Evolutionary conservation across 2,888 invertebrate species (phyloP).

Genomic region (Branchellion lobata): DNA sequence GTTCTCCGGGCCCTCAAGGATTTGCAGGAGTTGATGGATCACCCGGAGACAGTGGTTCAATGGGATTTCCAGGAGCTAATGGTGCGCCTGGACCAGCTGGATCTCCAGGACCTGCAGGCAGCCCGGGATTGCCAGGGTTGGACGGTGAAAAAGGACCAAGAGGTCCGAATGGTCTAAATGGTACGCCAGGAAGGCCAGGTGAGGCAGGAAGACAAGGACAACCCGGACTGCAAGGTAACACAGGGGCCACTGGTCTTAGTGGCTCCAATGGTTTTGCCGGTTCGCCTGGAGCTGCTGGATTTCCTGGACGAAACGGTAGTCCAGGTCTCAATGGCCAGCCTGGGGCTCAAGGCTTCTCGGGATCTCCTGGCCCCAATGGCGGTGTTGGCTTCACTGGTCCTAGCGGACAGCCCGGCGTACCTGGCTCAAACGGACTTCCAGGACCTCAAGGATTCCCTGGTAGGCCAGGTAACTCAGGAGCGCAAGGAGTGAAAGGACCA

Average conservation of each 20-base stretch:
- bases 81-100: conserved; percentile 34
- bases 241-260: conserved; percentile 11
- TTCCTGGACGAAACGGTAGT: neutral
- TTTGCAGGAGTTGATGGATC: conserved; percentile 1
- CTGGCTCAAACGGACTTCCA: conserved; percentile 38
- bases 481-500: neutral
- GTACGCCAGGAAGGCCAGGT: conserved; percentile 21
- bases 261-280: conserved; percentile 24
- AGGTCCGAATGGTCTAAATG: conserved; percentile 31
- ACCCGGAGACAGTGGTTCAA: conserved; percentile 44
- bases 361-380: neutral
- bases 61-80: conserved; percentile 43
- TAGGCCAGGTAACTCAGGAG: conserved; percentile 22
- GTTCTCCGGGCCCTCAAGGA: conserved; percentile 19
- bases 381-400: conserved; percentile 24
- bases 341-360: neutral
- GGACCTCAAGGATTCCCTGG: conserved; percentile 44
- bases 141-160: conserved; percentile 34
- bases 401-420: conserved; percentile 6
- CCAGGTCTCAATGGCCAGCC: neutral
- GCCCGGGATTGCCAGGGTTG: conserved; percentile 35
- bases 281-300: neutral
- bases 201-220: neutral
- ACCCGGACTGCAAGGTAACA: conserved; percentile 6
- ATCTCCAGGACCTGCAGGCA: conserved; percentile 8